Conservation (phyloP, 1,140 invertebrate genomes). For the Ips typographus region DNA sequence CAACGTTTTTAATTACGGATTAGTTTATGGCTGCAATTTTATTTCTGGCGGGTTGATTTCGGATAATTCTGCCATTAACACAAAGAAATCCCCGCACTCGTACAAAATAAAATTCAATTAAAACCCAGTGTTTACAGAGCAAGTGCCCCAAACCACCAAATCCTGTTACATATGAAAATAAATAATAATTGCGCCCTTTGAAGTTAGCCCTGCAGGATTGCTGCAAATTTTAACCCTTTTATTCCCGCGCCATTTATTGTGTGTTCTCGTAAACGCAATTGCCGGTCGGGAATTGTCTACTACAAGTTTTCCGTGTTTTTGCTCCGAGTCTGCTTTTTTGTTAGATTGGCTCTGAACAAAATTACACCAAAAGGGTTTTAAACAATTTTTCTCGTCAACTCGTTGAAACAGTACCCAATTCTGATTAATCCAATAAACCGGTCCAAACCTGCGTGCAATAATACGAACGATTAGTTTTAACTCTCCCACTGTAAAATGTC, state of each 20-base stretch:
- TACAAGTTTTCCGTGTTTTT: too few species aligned
- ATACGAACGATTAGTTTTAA: conserved; percentile 1
- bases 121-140: conserved; percentile 11
- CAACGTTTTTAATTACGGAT: too few species aligned
- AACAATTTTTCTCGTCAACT: too few species aligned
- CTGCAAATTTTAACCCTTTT: conserved; percentile 33
- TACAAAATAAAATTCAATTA: conserved; percentile 13
- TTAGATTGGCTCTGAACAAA: too few species aligned
- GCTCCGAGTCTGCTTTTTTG: too few species aligned
- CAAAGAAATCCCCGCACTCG: neutral
- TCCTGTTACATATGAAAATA: conserved; percentile 15
- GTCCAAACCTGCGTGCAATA: neutral
- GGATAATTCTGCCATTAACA: neutral
- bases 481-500: conserved; percentile 17
- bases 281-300: conserved; percentile 15
- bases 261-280: conserved; percentile 19
- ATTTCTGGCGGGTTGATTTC: too few species aligned
- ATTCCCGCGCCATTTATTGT: conserved; percentile 28
- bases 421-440: neutral
- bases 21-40: too few species aligned
- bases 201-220: conserved; percentile 25
- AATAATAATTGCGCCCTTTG: conserved; percentile 30
- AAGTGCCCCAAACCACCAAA: conserved; percentile 4
- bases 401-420: neutral
- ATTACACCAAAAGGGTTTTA: too few species aligned